These are phyloP conservation scores for Pygoscelis antarcticus DNA, from an alignment of 2,113 vertebrate species.

Conservation along the genomic window DNA sequence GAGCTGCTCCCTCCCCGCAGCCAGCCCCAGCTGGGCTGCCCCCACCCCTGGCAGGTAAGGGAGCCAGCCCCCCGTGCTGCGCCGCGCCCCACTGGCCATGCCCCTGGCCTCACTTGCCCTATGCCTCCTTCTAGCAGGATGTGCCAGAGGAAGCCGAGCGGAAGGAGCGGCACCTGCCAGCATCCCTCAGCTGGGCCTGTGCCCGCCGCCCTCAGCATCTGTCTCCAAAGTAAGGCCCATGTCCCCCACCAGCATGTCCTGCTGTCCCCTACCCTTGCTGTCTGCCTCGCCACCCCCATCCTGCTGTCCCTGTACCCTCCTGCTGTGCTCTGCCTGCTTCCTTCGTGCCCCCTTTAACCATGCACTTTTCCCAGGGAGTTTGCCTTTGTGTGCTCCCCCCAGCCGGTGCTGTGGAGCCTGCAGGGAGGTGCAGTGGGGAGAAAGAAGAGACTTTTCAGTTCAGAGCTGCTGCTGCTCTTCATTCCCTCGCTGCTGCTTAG, in stretches of 20 bases:
- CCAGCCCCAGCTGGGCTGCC: neutral
- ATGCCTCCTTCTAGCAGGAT: neutral
- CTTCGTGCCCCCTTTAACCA: neutral
- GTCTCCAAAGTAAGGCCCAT: neutral
- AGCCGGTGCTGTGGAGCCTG: constrained; percentile 40
- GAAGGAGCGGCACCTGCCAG: neutral
- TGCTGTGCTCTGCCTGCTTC: too few species aligned
- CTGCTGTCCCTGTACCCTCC: neutral
- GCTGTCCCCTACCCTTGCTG: too few species aligned
- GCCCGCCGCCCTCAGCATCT: neutral
- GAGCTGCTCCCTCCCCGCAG: neutral
- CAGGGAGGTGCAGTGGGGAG: constrained; percentile 28
- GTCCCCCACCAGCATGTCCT: accelerated
- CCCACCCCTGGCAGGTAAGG: neutral
- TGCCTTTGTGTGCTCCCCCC: constrained; percentile 45
- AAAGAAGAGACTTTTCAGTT: constrained; percentile 52
- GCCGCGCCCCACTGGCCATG: accelerated
- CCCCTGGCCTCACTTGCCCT: neutral
- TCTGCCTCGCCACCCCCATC: accelerated
- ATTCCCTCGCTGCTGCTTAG: constrained; percentile 52
- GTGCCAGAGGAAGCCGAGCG: neutral
- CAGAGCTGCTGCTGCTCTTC: constrained; percentile 53
- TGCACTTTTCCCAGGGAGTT: constrained; percentile 32
- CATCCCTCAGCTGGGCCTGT: neutral
- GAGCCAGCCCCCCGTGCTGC: accelerated